Base-by-base conservation (phyloP, 2,888 invertebrate genomes). In the Empis livida region DNA sequence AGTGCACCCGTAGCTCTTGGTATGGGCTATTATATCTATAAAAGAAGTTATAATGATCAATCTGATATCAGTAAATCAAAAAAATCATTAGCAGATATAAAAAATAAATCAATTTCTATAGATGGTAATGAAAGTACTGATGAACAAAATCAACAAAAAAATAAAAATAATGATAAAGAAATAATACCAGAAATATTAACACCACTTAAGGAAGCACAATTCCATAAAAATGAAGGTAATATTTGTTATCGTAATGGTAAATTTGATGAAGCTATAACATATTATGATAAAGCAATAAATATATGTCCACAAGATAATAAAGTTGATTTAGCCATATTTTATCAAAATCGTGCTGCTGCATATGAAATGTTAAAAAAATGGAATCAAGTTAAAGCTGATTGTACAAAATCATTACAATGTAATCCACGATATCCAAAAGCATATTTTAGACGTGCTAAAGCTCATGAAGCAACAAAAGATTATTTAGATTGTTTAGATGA, bases 341-440 rank as follows among this genome's bases (percentile, higher is more conserved):
- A 92, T 67, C 96, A 96, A 67, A 96, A 96, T 64, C 80, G 94
- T 58, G 96, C 95, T 11, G 96, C 95, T 14, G 89, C 93, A 40
- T 90, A 91, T 67, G 95, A 95, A 67, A 88, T 92, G 67, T 72
- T 93, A 61, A 82, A 84, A 68, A 85, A 88, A 69, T 88, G 84
- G 76, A 78, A 78, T 51, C 77, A 83, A 54, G 92, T 93, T 1
- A 84, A 89, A 60, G 79, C 82, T 53, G 94, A 95, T 65, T 94
- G 94, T 61, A 79, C 84, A 2, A 79, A 77, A 61, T 93, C 96
- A 3, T 73, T 96, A 32, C 79, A 85, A 60, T 73, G 84, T 27
- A 91, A 95, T 67, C 82, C 83, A 37, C 82, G 78, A 54, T 96
- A 95, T 67, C 77, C 83, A 13, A 94, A 95, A 72, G 95, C 95